Conservation (phyloP, 2,113 vertebrate genomes). For the Tringa solitaria region DNA sequence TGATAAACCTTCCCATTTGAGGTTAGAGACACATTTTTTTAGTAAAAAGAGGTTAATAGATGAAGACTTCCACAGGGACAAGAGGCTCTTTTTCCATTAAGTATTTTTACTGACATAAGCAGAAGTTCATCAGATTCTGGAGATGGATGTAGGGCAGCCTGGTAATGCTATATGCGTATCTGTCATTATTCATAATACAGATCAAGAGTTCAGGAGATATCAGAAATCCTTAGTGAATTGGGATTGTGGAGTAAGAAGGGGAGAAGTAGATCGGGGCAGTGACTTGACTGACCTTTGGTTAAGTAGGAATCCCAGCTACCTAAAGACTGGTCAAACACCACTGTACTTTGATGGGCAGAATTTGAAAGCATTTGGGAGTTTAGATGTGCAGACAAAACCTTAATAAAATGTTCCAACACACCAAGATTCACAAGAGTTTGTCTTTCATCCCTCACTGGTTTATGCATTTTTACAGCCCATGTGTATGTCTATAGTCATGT, state of each 20-base stretch:
- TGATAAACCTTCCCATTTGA: neutral
- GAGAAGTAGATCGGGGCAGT: neutral
- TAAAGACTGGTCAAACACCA: neutral
- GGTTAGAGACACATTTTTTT: neutral
- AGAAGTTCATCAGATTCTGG: neutral
- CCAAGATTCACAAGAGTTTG: neutral
- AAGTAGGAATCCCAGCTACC: neutral
- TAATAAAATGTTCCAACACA: neutral
- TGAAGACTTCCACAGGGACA: neutral
- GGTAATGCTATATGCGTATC: neutral
- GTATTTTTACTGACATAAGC: neutral
- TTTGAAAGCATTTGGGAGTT: neutral
- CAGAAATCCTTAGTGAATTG: neutral
- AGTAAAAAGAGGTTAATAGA: neutral
- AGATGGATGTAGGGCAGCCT: neutral
- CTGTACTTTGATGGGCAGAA: neutral
- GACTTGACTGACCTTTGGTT: neutral
- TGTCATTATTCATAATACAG: constrained; percentile 12
- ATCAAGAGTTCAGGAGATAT: neutral
- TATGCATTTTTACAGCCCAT: neutral
- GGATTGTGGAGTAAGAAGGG: neutral
- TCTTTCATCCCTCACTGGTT: neutral
- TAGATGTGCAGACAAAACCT: neutral
- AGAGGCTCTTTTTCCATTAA: neutral
- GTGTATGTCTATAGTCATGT: neutral